Evolutionary conservation across 2,113 vertebrate species (phyloP), one percentile per base, ranked within the genome.

Genomic region (Megaleporinus macrocephalus): DNA sequence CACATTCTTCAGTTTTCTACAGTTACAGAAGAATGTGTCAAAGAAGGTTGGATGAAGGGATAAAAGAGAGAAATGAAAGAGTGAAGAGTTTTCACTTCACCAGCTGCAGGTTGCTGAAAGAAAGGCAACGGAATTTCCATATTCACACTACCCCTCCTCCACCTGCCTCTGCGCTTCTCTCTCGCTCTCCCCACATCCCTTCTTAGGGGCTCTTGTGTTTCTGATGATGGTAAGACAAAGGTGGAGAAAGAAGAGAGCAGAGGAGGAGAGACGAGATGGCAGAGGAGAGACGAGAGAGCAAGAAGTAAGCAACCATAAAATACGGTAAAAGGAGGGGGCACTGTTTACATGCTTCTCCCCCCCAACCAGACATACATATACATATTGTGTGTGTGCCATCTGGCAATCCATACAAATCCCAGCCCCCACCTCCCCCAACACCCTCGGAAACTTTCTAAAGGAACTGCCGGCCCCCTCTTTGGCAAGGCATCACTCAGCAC

Each of bases 371-470:
- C 59, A 26, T 27, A 65, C 61, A 51, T 22, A 49, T 0, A 30
- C 7, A 53, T 82, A 86, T 68, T 65, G 55, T 88, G 89, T 85
- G 88, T 83, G 63, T 93, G 91, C 93, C 93, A 94, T 96, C 94
- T 96, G 95, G 92, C 89, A 73, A 68, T 59, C 41, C 44, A 13
- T 59, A 68, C 36, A 26, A 27, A 63, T 13, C 29, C 15, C n/a
- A 7, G 7, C 36, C 73, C 57, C 22, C 49, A 14, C 2, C 73
- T 33, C 20, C 22, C 53, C 16, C 53, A 0, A 13, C 14, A 10
- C 49, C 49, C 15, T 36, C 73, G 41, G 9, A 26, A 47, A 33
- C 29, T 68, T 79, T 80, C 63, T 62, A 83, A 74, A 79, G 36
- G 44, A 49, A 41, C 59, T 59, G 70, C 53, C 33, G 30, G 61